Conservation (phyloP, 1,140 invertebrate genomes). For the Diabrotica virgifera region DNA sequence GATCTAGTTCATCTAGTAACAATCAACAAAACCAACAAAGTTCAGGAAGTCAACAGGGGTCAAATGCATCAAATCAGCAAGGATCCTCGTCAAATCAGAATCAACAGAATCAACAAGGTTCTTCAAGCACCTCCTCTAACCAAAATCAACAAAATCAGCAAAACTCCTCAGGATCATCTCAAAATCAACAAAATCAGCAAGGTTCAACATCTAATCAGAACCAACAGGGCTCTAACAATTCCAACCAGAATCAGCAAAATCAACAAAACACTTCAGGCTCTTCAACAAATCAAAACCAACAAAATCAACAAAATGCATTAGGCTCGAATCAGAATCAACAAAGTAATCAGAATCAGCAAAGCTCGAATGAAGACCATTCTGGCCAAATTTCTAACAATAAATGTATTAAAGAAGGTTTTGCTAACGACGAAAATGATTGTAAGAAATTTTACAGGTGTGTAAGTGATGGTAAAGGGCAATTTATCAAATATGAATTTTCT, state of each 20-base stretch:
- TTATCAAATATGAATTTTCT: constrained; percentile 57
- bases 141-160: constrained; percentile 25
- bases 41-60: constrained; percentile 16
- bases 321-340: constrained; percentile 28
- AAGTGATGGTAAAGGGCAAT: constrained; percentile 52
- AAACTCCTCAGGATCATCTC: neutral
- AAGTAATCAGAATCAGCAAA: constrained; percentile 17
- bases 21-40: constrained; percentile 21
- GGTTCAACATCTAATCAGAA: constrained; percentile 21
- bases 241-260: constrained; percentile 6
- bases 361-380: constrained; percentile 14
- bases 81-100: constrained; percentile 11
- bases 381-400: constrained; percentile 4
- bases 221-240: constrained; percentile 25
- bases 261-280: constrained; percentile 14
- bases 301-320: constrained; percentile 15
- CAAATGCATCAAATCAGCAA: neutral
- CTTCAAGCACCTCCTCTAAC: constrained; percentile 8
- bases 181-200: constrained; percentile 4
- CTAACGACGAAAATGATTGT: constrained; percentile 56
- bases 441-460: constrained; percentile 70
- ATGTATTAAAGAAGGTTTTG: constrained; percentile 58
- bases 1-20: constrained; percentile 9
- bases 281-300: constrained; percentile 8
- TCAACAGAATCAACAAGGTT: constrained; percentile 5